These are phyloP conservation scores for Sitta carolinensis DNA, from an alignment of 2,797 vertebrate genomes.

Conservation along the genomic window DNA sequence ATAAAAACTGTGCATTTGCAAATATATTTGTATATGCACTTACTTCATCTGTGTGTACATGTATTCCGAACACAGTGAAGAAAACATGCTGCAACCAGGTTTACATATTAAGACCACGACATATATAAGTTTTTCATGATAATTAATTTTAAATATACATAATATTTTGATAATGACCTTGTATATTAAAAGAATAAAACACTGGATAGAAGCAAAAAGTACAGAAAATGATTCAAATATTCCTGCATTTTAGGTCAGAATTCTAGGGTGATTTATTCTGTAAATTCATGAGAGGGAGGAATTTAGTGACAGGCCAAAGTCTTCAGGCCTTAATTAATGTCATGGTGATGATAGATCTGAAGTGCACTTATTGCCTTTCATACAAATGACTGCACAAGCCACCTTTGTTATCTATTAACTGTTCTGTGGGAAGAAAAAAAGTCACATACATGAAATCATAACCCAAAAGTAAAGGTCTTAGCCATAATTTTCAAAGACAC, in stretches of 20 bases:
- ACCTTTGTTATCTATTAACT: slow-evolving; percentile 31
- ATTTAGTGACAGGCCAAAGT: slow-evolving; percentile 52
- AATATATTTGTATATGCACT: not conserved
- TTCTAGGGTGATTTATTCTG: slow-evolving; percentile 6
- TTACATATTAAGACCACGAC: not conserved
- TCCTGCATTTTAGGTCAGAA: slow-evolving; percentile 9
- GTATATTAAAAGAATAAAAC: not conserved
- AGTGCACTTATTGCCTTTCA: slow-evolving; percentile 9
- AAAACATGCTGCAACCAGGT: not conserved
- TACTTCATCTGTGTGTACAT: not conserved
- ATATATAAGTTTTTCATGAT: not conserved
- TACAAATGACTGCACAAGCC: not conserved
- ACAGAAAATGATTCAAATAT: not conserved
- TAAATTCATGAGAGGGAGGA: slow-evolving; percentile 59
- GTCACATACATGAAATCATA: not conserved
- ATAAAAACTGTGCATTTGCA: not conserved
- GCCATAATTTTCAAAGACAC: not conserved
- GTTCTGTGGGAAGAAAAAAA: not conserved
- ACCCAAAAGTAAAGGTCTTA: not conserved
- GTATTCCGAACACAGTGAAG: not conserved
- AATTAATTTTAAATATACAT: not conserved
- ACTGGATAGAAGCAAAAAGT: not conserved
- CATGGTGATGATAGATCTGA: slow-evolving; percentile 44
- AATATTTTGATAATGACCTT: not conserved
- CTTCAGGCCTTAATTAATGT: slow-evolving; percentile 61